These are phyloP conservation scores for Temnopleurus reevesii DNA, from an alignment of 53 echinoderm and acorn worm species.

Conservation along the genomic window DNA sequence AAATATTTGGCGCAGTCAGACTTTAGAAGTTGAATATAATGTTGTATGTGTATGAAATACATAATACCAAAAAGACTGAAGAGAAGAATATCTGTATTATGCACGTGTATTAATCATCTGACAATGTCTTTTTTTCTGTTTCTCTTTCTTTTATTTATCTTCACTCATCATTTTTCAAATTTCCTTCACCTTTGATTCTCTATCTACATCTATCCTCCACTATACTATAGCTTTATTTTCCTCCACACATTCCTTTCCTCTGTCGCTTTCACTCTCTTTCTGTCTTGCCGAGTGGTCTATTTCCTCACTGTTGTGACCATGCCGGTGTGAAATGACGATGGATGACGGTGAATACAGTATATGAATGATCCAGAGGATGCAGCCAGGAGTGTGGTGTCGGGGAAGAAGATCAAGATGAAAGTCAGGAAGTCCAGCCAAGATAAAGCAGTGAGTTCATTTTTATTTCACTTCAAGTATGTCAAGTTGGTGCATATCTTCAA, in stretches of 20 bases:
- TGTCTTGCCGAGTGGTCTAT: not conserved
- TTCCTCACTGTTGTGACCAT: not conserved
- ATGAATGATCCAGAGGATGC: conserved; percentile 67
- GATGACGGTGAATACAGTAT: conserved; percentile 57
- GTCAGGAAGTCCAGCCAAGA: conserved; percentile 91
- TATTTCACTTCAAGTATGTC: no score
- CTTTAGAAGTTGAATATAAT: no score
- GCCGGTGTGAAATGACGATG: conserved; percentile 1
- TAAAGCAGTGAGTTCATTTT: conserved; percentile 87
- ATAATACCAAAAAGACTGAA: no score
- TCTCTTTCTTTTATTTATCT: not conserved
- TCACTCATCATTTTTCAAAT: not conserved
- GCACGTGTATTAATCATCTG: no score
- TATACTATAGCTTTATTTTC: conserved; percentile 32
- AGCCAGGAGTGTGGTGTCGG: conserved; percentile 78
- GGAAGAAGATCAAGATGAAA: conserved; percentile 93
- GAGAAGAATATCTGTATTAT: no score
- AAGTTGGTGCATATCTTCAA: no score
- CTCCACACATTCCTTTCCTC: not conserved
- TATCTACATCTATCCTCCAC: not conserved
- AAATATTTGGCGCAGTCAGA: no score
- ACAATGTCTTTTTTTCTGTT: not conserved
- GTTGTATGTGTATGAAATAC: no score
- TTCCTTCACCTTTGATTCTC: not conserved
- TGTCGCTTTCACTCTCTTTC: conserved; percentile 10